Base-by-base conservation (phyloP, 30 jellyfish, hydroid and myxozoan species). In the Nemopilema nomurai region DNA sequence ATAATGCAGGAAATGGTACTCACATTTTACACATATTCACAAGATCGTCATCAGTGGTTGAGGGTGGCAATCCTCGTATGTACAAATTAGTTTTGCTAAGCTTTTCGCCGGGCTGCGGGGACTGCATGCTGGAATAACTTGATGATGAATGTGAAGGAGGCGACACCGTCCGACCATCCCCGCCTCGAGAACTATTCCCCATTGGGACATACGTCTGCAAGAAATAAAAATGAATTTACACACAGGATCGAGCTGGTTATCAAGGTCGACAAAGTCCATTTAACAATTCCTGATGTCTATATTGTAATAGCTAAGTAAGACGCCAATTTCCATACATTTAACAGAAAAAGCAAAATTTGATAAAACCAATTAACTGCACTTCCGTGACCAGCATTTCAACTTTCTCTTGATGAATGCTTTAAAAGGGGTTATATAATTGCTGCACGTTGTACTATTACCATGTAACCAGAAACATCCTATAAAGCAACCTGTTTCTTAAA, bases 61-160 rank as follows among this genome's bases (percentile, higher is more conserved):
- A 32, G 17, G 96, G 67, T 49, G 84, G 97, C 64, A 94, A 69
- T 8, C 97, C 99, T 81, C 99, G 86, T 18, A 94, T 94, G 83
- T 94, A 94, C 75, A 94, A 82, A 81, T 94, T 94, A 6, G 99
- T 94, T 86, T 94, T 89, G 92, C 97, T 89, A 23, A 94, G 87
- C 81, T 94, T 94, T 74, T 94, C 99, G 19, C 97, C 99, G n/a
- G 76, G 77, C 24, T 94, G 97, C 7, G 90, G 81, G 4, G 96
- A 87, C 18, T 87, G 96, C 88, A 74, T 77, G 19, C 76, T 52
- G 29, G 89, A 77, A 28, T 77, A 72, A 30, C 79, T 41, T 18
- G 89, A 87, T 19, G 73, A 62, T 25, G 91, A 78, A 29, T 74
- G 85, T 27, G 81, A 24, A 0, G 89, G 85, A 0, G 96, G 82